phyloP scores from a whole-genome alignment of 2,113 vertebrate genomes.

The Myxocyprinus asiaticus region DNA sequence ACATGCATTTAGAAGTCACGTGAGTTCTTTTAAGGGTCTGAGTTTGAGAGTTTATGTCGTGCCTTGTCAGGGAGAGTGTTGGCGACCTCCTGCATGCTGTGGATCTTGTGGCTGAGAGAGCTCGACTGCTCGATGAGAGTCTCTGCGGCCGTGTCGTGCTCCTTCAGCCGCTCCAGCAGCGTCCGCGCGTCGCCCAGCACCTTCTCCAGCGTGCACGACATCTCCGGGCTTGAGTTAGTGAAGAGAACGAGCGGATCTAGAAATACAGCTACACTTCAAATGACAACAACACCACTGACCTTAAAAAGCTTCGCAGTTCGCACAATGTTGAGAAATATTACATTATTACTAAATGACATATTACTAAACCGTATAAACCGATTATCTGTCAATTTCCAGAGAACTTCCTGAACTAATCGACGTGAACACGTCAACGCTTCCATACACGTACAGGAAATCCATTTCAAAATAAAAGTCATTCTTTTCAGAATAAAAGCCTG shows the following conservation, averaged over 20 bases:
- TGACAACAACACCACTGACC: not conserved
- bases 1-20: too few relatives aligned
- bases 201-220: conserved; percentile 93
- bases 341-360: not conserved
- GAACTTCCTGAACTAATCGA: conserved; percentile 21
- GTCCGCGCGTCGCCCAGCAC: conserved; percentile 89
- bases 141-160: conserved; percentile 92
- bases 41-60: conserved; percentile 33
- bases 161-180: conserved; percentile 89
- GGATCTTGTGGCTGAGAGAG: conserved; percentile 83
- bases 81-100: conserved; percentile 88
- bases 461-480: too few relatives aligned
- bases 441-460: too few relatives aligned
- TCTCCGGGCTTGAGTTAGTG: conserved; percentile 49
- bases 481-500: not conserved
- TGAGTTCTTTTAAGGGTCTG: too few relatives aligned
- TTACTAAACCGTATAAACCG: not conserved
- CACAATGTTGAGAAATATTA: not conserved
- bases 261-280: too few relatives aligned
- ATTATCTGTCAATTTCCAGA: conserved; percentile 10
- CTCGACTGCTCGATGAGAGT: conserved; percentile 93
- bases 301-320: too few relatives aligned
- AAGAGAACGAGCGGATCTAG: too few relatives aligned
- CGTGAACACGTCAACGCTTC: not conserved
- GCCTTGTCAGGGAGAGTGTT: conserved; percentile 86